A percentile compares a stretch with the other conserved stretches of the same genome.
phyloP scores from a whole-genome alignment of 2,888 invertebrate genomes.

The Parascotia fuliginaria region DNA sequence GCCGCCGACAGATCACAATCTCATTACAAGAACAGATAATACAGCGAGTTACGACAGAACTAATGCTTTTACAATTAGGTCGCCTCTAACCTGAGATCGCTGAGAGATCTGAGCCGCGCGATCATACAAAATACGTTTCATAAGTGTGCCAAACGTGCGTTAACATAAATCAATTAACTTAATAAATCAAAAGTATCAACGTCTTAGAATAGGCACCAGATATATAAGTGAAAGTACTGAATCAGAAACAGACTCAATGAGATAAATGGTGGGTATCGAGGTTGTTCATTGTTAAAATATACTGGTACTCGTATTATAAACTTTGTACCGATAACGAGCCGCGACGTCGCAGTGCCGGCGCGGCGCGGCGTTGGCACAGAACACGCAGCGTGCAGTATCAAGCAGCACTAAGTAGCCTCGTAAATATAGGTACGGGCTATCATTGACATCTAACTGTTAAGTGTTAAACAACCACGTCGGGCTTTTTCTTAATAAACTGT shows the following conservation, averaged over 20 bases:
- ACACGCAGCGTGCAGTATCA: not conserved
- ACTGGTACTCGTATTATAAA: not conserved
- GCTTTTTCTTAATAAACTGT: too few relatives aligned
- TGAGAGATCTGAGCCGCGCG: too few relatives aligned
- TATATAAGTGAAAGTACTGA: not conserved
- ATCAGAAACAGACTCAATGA: not conserved
- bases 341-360: not conserved
- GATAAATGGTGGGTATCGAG: not conserved
- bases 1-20: slow-evolving; percentile 5
- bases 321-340: not conserved
- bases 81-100: too few relatives aligned
- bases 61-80: slow-evolving; percentile 17
- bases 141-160: not conserved
- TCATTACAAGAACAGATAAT: slow-evolving; percentile 14
- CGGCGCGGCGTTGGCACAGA: not conserved
- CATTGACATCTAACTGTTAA: too few relatives aligned
- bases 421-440: too few relatives aligned
- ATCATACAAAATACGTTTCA: too few relatives aligned
- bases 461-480: too few relatives aligned
- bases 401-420: too few relatives aligned
- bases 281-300: not conserved
- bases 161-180: not conserved
- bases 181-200: not conserved
- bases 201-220: not conserved
- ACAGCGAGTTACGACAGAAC: slow-evolving; percentile 12